Percentiles rank a stretch among this genome's conserved stretches.
Evolutionary conservation across 2,888 invertebrate genomes (phyloP).

Genomic region (Lottia scabra): DNA sequence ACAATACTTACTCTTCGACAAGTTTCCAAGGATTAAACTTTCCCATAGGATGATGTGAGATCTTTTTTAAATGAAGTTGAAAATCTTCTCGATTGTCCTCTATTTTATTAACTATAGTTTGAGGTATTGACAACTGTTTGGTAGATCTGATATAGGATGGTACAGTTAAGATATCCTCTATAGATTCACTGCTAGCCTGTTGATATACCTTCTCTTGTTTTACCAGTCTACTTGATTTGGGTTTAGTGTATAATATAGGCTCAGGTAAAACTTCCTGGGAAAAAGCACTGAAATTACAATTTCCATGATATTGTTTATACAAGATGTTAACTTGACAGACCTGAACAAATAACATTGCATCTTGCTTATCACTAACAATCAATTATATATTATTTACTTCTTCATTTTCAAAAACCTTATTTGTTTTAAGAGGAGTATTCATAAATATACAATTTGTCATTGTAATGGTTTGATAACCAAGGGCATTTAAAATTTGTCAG

Average conservation of each 20-base stretch:
- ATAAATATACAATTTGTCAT: no score
- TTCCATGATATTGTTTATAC: no score
- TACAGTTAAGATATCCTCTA: slow-evolving; percentile 6
- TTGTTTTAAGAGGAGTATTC: no score
- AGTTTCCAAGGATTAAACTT: slow-evolving; percentile 61
- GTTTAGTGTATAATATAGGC: slow-evolving; percentile 52
- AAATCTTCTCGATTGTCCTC: slow-evolving; percentile 45
- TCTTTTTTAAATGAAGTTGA: slow-evolving; percentile 51
- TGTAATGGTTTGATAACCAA: no score
- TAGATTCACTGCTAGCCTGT: not conserved
- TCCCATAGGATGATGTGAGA: slow-evolving; percentile 50
- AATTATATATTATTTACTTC: no score
- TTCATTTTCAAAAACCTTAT: no score
- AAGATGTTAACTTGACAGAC: no score
- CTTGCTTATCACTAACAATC: no score
- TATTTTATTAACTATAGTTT: slow-evolving; percentile 47
- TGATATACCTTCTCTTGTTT: slow-evolving; percentile 7
- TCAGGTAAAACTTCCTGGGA: slow-evolving; percentile 32
- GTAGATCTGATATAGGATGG: slow-evolving; percentile 16
- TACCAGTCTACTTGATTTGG: slow-evolving; percentile 24
- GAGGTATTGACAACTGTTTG: slow-evolving; percentile 40
- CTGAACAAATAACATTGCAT: no score
- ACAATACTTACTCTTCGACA: slow-evolving; percentile 57
- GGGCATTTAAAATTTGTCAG: no score
- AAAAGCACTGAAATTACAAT: slow-evolving; percentile 27